phyloP scores from a whole-genome alignment of 1,140 invertebrate genomes.

The Atta texana region DNA sequence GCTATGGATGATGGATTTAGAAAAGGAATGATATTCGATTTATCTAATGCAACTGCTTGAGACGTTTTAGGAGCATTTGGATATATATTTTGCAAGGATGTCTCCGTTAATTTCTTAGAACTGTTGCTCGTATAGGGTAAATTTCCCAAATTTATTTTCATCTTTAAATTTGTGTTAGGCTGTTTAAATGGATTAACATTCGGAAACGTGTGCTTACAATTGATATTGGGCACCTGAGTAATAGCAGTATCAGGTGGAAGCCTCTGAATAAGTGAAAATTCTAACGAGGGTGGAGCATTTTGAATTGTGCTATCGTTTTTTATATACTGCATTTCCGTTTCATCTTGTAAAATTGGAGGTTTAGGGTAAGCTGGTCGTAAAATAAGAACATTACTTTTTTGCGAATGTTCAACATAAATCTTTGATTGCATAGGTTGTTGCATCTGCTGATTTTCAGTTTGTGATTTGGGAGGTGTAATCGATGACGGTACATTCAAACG shows the following conservation, averaged over 20 bases:
- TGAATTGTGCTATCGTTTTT: neutral
- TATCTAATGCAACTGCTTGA: neutral
- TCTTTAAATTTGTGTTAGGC: neutral
- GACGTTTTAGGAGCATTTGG: neutral
- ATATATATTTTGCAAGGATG: neutral
- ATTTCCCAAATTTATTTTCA: neutral
- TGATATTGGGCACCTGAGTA: neutral
- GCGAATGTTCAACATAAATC: too few species aligned
- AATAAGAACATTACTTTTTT: too few species aligned
- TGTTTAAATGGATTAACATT: neutral
- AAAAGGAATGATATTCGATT: neutral
- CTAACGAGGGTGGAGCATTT: neutral
- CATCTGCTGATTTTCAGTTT: slow-evolving; percentile 56
- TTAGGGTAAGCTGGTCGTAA: neutral
- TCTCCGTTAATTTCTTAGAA: neutral
- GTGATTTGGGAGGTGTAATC: neutral
- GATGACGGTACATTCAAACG: slow-evolving; percentile 24
- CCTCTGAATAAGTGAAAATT: neutral
- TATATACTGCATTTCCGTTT: neutral
- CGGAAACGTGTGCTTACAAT: neutral
- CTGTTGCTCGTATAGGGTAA: neutral
- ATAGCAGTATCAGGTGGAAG: neutral
- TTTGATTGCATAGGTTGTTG: neutral
- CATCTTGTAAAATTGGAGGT: neutral
- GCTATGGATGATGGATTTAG: neutral